Evolutionary conservation across 2,797 vertebrate genomes (phyloP).

Genomic region (Sebastes taczanowskii): DNA sequence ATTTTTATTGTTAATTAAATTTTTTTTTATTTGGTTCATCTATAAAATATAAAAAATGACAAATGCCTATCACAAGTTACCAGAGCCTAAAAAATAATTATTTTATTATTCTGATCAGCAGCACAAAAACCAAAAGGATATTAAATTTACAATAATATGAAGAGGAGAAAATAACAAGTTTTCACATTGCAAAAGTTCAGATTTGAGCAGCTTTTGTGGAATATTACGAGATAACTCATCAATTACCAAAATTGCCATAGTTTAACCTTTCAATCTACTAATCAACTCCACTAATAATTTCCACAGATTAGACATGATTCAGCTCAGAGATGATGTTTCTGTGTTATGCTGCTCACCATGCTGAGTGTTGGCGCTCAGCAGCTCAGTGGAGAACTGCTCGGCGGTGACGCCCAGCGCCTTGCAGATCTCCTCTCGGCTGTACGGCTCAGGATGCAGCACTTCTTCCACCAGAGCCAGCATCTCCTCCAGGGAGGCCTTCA

Average conservation of each 20-base stretch:
- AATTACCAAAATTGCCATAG: not conserved
- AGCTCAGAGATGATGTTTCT: not conserved
- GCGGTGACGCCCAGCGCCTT: conserved; percentile 84
- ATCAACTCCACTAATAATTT: not conserved
- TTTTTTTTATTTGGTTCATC: not conserved
- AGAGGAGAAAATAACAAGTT: not conserved
- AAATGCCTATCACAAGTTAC: not conserved
- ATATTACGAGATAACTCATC: not conserved
- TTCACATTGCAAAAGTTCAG: not conserved
- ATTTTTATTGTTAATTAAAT: not conserved
- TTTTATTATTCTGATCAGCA: not conserved
- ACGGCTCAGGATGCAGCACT: conserved; percentile 90
- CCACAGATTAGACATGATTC: not conserved
- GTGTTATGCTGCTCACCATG: conserved; percentile 82
- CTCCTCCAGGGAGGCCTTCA: conserved; percentile 87
- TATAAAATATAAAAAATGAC: not conserved
- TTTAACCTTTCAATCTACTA: not conserved
- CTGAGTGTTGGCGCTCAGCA: conserved; percentile 90
- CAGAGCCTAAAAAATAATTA: not conserved
- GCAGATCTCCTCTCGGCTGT: conserved; percentile 92
- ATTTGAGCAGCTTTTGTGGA: not conserved
- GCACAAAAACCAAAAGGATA: not conserved
- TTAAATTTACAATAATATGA: not conserved
- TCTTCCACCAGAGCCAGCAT: conserved; percentile 89
- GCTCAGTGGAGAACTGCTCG: conserved; percentile 84